Percentiles rank a stretch among this genome's conserved stretches.
phyloP scores from a whole-genome alignment of 1,140 invertebrate species.

The Gryon sp. region DNA sequence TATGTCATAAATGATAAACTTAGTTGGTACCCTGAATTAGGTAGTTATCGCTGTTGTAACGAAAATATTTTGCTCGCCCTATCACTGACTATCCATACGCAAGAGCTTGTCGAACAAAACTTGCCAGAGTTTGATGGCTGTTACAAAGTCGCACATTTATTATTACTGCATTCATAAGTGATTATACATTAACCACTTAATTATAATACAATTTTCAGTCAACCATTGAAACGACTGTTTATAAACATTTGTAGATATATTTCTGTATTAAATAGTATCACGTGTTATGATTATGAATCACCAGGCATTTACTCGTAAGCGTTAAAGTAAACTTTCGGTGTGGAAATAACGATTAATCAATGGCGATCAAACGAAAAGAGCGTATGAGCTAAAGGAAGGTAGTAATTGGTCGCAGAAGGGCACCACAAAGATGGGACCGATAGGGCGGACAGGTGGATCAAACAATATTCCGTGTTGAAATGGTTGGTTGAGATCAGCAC shows the following conservation, averaged over 20 bases:
- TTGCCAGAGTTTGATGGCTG: too few species aligned
- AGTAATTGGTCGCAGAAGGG: conserved; percentile 3
- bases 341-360: conserved; percentile 12
- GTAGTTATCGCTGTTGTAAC: background rate
- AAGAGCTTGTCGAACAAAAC: background rate
- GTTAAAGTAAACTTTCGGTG: background rate
- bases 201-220: too few species aligned
- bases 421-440: conserved; percentile 4
- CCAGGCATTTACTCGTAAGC: background rate
- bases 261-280: too few species aligned
- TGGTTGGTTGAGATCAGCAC: conserved; percentile 58
- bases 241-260: too few species aligned
- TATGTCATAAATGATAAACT: conserved; percentile 74
- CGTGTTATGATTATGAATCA: too few species aligned
- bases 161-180: too few species aligned
- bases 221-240: too few species aligned
- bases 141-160: too few species aligned
- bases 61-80: background rate
- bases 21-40: conserved; percentile 44
- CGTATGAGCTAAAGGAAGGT: conserved; percentile 1
- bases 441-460: conserved; percentile 41
- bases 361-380: background rate
- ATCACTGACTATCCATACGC: background rate
- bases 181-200: too few species aligned
- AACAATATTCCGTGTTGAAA: conserved; percentile 26